These are phyloP conservation scores for Matsumurasca onukii DNA, from an alignment of 1,140 invertebrate species.

Conservation along the genomic window DNA sequence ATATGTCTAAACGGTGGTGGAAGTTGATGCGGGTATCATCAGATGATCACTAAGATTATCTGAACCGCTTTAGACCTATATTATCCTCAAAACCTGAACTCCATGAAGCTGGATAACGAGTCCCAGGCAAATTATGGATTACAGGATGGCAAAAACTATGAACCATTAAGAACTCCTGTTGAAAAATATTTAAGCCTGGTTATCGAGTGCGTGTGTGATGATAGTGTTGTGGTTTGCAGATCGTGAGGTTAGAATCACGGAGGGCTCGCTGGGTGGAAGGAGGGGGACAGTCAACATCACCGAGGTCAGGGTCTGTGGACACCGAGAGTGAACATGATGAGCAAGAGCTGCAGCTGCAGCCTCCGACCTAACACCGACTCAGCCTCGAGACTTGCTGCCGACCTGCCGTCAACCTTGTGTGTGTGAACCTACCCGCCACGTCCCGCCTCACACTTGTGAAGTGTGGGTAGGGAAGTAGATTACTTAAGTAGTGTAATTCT, in stretches of 20 bases:
- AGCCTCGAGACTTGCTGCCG: conserved; percentile 8
- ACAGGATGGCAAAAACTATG: no score
- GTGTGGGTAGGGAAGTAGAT: not conserved
- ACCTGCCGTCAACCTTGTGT: conserved; percentile 1
- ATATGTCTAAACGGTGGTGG: no score
- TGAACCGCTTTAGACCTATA: no score
- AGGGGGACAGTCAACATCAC: conserved; percentile 32
- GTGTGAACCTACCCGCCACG: not conserved
- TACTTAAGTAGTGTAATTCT: not conserved
- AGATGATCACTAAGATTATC: no score
- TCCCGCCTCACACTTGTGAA: not conserved
- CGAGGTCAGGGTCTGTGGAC: conserved; percentile 51
- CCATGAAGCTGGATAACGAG: no score
- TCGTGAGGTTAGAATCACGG: conserved; percentile 65
- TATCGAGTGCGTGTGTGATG: not conserved
- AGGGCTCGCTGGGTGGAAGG: conserved; percentile 51
- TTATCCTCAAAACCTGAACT: no score
- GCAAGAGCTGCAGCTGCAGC: conserved; percentile 37
- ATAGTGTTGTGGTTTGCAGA: conserved; percentile 46
- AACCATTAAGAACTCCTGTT: no score
- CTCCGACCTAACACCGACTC: conserved; percentile 31
- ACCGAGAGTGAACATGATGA: conserved; percentile 56
- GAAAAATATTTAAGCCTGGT: no score
- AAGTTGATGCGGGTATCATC: no score
- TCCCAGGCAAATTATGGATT: no score